Base-by-base conservation (phyloP, 1,140 invertebrate species). In the Pogonus chalceus region DNA sequence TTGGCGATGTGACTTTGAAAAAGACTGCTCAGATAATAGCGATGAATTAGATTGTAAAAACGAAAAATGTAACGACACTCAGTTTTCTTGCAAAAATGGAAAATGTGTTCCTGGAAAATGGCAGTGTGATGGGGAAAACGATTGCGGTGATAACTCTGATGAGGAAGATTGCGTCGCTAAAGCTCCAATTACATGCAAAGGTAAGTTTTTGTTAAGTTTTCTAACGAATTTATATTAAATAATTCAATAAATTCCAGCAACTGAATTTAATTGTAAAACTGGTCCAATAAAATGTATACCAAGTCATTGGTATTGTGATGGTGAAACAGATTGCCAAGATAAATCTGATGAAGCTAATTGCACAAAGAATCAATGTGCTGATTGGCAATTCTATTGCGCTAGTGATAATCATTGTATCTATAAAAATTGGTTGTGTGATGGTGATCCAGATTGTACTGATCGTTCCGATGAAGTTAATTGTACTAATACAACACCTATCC, bases 21-120 rank as follows among this genome's bases (percentile, higher is more conserved):
- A 69, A n/a, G 81, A 83, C 62, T 83, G 81, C 58, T 64, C 62
- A 1, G 81, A 83, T 61, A 75, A 75, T 20, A 75, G 76, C 0
- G 81, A 83, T 63, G 81, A 83, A 62, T 39, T 65, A 2, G 69
- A 76, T 53, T 78, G 75, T 50, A 58, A 62, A 0, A 49, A 46
- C 16, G 60, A 65, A 66, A 75, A 59, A 81, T 88, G 86, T 65
- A 80, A 78, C 3, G 65, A 76, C 2, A 71, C 75, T 7, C 82
- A 88, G 65, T 88, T 88, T 69, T 73, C 74, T 56, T 88, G 85
- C 69, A 76, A 74, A 54, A 83, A 83, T 47, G 86, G 86, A 35
- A 77, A 80, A 54, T 95, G 91, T 67, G 90, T 94, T 59, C 85
- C 87, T 0, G 65, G 69, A 39, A 71, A 80, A 60, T 91, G 89